Base-by-base conservation (phyloP, 1,140 invertebrate species). In the Wasmannia auropunctata region DNA sequence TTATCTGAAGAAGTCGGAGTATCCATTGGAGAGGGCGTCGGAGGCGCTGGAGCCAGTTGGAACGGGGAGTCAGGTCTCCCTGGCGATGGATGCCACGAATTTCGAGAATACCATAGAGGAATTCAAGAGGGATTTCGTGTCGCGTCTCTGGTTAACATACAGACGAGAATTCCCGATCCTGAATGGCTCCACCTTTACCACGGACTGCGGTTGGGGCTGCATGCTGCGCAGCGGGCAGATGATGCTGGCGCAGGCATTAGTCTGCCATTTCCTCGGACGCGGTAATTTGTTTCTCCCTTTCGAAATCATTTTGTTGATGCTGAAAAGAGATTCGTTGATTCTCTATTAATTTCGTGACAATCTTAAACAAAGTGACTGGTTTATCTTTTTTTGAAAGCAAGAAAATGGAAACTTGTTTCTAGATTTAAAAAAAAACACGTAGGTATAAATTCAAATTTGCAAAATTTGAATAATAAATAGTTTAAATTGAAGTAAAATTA, bases 191-290 rank as follows among this genome's bases (percentile, higher is more conserved):
- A 96, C 96, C 90, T 97, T 97, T 69, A 98, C 97, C 16, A 97
- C 97, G 2, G 98, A 98, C 93, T 98, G 97, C 95, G 98, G 98
- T 3, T 98, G 98, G 98, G 98, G 98, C 1, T 98, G 98, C 92
- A 98, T 98, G 98, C 87, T 98, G n/a, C 95, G 98, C 22, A 98
- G 97, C 94, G 98, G 97, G n/a, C 98, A 98, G 95, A 98, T 98
- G 98, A 95, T 98, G 90, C 92, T 98, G 62, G 98, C 97, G 1
- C 97, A 98, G 93, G 98, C 97, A 14, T 94, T 98, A 58, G 95
- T 98, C 46, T 96, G 96, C 81, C 97, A 98, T 91, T 97, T 98
- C 94, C 95, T 98, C 84, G 97, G 97, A 56, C 95, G 97, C 92
- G 96, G 97, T 96, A 94, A 93, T 91, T n/a, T 93, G 79, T 85